Evolutionary conservation across 2,797 vertebrate species (phyloP), one percentile per base, ranked within the genome.

Genomic region (Pogoniulus pusillus): DNA sequence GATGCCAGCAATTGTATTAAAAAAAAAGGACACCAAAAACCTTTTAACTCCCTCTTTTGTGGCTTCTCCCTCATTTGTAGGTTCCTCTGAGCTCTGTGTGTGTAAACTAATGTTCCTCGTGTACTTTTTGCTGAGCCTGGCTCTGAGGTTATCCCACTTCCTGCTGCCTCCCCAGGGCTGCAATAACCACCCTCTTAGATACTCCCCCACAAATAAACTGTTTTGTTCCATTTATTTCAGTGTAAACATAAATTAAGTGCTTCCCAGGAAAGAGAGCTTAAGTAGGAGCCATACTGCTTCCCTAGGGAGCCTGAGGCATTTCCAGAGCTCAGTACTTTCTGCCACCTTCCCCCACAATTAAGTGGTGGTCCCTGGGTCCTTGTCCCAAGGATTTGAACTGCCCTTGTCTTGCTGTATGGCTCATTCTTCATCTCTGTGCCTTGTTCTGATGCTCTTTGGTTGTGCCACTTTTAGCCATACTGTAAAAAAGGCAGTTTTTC

Each of bases 61-160:
- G 79, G 7, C 37, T 86, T 72, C 14, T 83, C 53, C 39, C 29
- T 69, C 47, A 29, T 18, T 79, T 83, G 49, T 71, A 55, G 58
- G 55, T 86, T 93, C 43, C 41, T 87, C n/a, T 37, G 39, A 85
- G 35, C 34, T 87, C 49, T 51, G 69, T 92, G 32, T 91, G 66
- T 91, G 89, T 89, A 96, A 94, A 89, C 63, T 91, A 8, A 60
- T 82, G 62, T 89, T 95, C 84, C 41, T 85, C 12, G 16, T 90
- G 83, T 91, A 41, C 69, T 87, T 91, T 96, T 57, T 95, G 70
- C 63, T 83, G 73, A 53, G 86, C 84, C 93, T 96, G 95, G 94
- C 94, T 97, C 93, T 93, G 96, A 96, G 96, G 96, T 96, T 97
- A 96, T 95, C 96, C 96, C 85, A 95, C 96, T 97, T 97, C 97